Conservation (phyloP, 1,140 invertebrate genomes). For the Philotrypesis tridentata region DNA sequence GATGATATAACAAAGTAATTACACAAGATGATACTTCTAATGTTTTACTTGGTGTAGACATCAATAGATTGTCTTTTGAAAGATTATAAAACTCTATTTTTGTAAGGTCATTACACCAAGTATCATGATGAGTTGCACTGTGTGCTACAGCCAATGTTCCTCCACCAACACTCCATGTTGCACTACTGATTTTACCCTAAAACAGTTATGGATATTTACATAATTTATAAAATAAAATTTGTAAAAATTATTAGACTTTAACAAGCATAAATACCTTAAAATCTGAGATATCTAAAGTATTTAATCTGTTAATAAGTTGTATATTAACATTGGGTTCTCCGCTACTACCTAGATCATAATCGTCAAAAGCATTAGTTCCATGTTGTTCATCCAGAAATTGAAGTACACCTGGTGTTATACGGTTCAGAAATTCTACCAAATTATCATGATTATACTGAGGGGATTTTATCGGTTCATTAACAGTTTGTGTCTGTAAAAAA, state of each 20-base stretch:
- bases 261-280: constrained; percentile 56
- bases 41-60: constrained; percentile 57
- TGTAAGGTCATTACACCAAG: constrained; percentile 70
- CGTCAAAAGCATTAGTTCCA: constrained; percentile 66
- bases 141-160: constrained; percentile 66
- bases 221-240: constrained; percentile 28
- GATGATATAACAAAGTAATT: constrained; percentile 68
- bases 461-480: constrained; percentile 53
- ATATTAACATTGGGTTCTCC: constrained; percentile 56
- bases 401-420: constrained; percentile 67
- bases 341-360: constrained; percentile 59
- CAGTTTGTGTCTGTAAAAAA: constrained; percentile 66
- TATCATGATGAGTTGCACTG: constrained; percentile 63
- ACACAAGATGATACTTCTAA: constrained; percentile 68
- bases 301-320: constrained; percentile 62
- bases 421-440: constrained; percentile 67
- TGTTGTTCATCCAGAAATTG: constrained; percentile 69
- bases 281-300: constrained; percentile 56
- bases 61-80: constrained; percentile 62
- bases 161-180: constrained; percentile 70
- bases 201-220: constrained; percentile 41
- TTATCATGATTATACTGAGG: constrained; percentile 64
- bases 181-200: constrained; percentile 67
- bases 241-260: background rate
- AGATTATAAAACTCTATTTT: constrained; percentile 68